Conservation (phyloP, 2,888 invertebrate genomes). For the Junonia oenone region DNA sequence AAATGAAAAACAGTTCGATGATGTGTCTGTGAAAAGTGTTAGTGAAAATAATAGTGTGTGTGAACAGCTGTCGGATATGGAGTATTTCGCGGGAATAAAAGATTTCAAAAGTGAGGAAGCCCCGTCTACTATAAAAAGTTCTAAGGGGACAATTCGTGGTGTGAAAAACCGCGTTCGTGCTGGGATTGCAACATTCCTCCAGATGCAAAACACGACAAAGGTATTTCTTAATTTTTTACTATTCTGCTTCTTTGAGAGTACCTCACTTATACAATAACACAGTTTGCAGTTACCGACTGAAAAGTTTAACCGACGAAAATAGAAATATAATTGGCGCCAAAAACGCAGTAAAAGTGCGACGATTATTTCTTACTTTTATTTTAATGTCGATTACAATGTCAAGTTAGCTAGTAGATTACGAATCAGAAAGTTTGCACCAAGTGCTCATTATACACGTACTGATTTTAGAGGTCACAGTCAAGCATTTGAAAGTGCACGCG, state of each 20-base stretch:
- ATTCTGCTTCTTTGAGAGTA: background rate
- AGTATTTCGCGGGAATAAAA: constrained; percentile 89
- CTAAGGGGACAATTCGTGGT: constrained; percentile 95
- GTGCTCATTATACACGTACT: constrained; percentile 57
- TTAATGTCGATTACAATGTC: constrained; percentile 4
- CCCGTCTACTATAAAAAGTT: constrained; percentile 91
- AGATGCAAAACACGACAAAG: constrained; percentile 89
- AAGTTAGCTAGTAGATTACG: constrained; percentile 18
- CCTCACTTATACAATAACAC: constrained; percentile 28
- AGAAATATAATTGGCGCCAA: background rate
- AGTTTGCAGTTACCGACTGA: too few species aligned
- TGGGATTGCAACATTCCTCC: constrained; percentile 96
- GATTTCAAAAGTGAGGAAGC: constrained; percentile 83
- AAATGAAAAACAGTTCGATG: constrained; percentile 83
- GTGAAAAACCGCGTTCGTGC: constrained; percentile 96
- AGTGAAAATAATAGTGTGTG: constrained; percentile 65
- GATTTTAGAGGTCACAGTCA: constrained; percentile 65
- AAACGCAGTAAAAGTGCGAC: background rate
- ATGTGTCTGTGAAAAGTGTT: constrained; percentile 63
- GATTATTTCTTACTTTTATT: background rate
- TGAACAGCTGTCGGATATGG: constrained; percentile 75
- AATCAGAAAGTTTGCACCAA: constrained; percentile 38
- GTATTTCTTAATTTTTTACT: constrained; percentile 63
- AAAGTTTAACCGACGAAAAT: background rate
- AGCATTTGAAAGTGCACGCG: constrained; percentile 62